Percentiles rank a stretch among this genome's conserved stretches.
These are phyloP conservation scores for Psophia crepitans DNA, from an alignment of 2,113 vertebrate species.

Conservation along the genomic window DNA sequence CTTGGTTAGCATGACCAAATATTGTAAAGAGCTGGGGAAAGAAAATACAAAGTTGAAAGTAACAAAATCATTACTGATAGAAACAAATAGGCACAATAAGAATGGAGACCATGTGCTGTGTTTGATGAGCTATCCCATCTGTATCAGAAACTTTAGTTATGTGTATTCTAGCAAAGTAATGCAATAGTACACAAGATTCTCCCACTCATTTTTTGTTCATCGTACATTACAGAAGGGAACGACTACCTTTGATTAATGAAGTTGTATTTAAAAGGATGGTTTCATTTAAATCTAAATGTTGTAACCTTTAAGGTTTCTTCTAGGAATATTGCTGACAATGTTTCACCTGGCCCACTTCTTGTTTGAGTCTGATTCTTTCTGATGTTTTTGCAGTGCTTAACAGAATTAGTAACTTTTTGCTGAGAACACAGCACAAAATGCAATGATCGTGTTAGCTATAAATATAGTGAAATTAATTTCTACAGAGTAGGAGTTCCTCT, in stretches of 20 bases:
- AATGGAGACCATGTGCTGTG: background rate
- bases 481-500: background rate
- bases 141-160: background rate
- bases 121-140: background rate
- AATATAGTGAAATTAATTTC: background rate
- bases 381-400: background rate
- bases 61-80: background rate
- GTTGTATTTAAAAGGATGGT: background rate
- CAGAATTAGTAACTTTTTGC: background rate
- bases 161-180: background rate
- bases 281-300: background rate
- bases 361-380: background rate
- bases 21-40: background rate
- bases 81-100: background rate
- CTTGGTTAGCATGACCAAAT: fast-evolving
- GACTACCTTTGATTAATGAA: background rate
- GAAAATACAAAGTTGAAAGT: background rate
- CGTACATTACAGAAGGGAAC: background rate
- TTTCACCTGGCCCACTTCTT: background rate
- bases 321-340: background rate
- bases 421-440: background rate
- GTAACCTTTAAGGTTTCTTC: background rate
- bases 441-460: background rate
- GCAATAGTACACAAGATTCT: background rate
- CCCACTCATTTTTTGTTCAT: background rate